Evolutionary conservation across 1,140 invertebrate genomes (phyloP).

Genomic region (Aphis craccivora): DNA sequence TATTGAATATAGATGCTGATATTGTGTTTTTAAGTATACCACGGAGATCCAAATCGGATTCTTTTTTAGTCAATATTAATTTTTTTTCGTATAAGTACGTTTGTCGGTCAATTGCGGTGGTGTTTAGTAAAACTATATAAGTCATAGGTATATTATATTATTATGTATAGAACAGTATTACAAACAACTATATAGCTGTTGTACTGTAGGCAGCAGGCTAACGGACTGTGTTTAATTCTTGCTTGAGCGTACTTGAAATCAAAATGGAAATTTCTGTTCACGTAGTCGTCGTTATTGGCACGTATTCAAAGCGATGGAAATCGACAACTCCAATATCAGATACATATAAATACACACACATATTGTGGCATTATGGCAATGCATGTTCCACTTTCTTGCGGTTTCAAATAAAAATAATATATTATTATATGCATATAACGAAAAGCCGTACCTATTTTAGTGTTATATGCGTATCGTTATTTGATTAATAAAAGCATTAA

Average conservation of each 20-base stretch:
- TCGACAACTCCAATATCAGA: not conserved
- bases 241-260: not conserved
- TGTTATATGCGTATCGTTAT: not conserved
- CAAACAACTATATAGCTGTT: not conserved
- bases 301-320: conserved; percentile 26
- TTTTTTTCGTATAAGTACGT: not conserved
- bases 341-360: not conserved
- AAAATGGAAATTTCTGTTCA: not conserved
- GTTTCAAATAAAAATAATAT: conserved; percentile 32
- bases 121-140: not conserved
- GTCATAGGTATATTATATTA: not conserved
- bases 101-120: not conserved
- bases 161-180: not conserved
- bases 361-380: not conserved
- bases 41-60: not conserved
- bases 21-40: not conserved
- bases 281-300: not conserved
- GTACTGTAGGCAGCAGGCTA: not conserved
- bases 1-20: not conserved
- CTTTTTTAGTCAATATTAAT: not conserved
- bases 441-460: not conserved
- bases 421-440: not conserved
- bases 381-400: conserved; percentile 12
- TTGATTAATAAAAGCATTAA: conserved; percentile 10
- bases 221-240: not conserved